These are phyloP conservation scores for Ophioninae sp. DNA, from an alignment of 2,888 invertebrate species.

Conservation along the genomic window DNA sequence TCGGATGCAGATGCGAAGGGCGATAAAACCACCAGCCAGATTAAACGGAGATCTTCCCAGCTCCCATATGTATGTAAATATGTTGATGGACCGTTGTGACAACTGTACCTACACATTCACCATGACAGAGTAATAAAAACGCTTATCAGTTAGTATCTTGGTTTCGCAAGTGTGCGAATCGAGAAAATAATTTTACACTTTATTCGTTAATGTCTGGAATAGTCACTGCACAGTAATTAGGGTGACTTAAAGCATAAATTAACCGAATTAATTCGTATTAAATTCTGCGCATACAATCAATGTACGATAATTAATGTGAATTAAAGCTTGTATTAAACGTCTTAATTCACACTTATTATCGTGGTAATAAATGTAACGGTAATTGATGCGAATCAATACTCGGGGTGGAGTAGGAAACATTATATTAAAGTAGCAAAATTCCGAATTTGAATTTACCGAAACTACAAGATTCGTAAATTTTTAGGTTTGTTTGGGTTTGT, in stretches of 20 bases:
- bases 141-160: not conserved
- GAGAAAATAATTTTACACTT: not conserved
- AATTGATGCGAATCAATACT: too few relatives aligned
- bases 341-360: too few relatives aligned
- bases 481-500: too few relatives aligned
- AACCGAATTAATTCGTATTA: too few relatives aligned
- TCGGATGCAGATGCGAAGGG: slow-evolving; percentile 47
- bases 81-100: not conserved
- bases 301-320: too few relatives aligned
- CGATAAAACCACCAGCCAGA: slow-evolving; percentile 54
- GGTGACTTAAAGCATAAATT: not conserved
- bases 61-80: slow-evolving; percentile 1
- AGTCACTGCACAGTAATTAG: not conserved
- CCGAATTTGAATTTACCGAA: too few relatives aligned
- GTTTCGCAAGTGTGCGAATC: not conserved
- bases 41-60: slow-evolving; percentile 55
- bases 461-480: too few relatives aligned
- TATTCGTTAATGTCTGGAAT: not conserved
- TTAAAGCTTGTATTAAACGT: too few relatives aligned
- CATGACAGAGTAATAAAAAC: not conserved
- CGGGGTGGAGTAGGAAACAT: too few relatives aligned
- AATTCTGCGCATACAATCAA: too few relatives aligned
- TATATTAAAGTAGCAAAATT: too few relatives aligned
- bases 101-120: not conserved
- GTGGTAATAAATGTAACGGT: too few relatives aligned